Conservation (phyloP, 2,888 invertebrate genomes). For the Cataglyphis cursor region DNA sequence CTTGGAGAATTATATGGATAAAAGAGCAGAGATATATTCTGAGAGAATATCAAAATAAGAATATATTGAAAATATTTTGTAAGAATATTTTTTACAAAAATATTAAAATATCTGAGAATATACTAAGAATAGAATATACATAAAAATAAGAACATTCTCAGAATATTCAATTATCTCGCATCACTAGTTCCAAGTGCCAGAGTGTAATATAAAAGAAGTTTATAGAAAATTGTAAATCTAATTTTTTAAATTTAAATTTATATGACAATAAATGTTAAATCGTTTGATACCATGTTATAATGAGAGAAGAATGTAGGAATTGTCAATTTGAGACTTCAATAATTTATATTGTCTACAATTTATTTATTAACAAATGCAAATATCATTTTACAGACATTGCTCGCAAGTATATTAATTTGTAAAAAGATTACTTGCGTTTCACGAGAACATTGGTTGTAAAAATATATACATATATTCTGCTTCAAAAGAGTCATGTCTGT, state of each 20-base stretch:
- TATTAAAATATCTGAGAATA: neutral
- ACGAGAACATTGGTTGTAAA: slow-evolving; percentile 57
- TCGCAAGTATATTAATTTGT: slow-evolving; percentile 66
- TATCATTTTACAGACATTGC: slow-evolving; percentile 58
- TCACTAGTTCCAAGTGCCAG: slow-evolving; percentile 46
- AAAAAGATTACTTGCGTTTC: slow-evolving; percentile 58
- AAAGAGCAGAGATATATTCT: slow-evolving; percentile 18
- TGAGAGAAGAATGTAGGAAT: slow-evolving; percentile 6
- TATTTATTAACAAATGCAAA: slow-evolving; percentile 78
- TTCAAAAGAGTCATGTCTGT: slow-evolving; percentile 50
- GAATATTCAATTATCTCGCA: slow-evolving; percentile 22
- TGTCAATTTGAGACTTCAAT: slow-evolving; percentile 28
- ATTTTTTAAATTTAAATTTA: slow-evolving; percentile 37
- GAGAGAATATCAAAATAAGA: slow-evolving; percentile 39
- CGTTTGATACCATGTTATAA: slow-evolving; percentile 16
- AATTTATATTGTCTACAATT: slow-evolving; percentile 58
- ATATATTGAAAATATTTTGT: slow-evolving; percentile 15
- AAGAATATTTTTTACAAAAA: slow-evolving; percentile 12
- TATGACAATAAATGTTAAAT: slow-evolving; percentile 27
- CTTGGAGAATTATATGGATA: neutral
- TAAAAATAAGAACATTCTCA: slow-evolving; percentile 17
- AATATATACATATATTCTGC: slow-evolving; percentile 50
- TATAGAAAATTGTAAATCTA: slow-evolving; percentile 44
- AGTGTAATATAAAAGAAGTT: slow-evolving; percentile 45
- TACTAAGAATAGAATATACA: neutral